Conservation (phyloP, 1,140 invertebrate genomes). For the Penaeus vannamei region DNA sequence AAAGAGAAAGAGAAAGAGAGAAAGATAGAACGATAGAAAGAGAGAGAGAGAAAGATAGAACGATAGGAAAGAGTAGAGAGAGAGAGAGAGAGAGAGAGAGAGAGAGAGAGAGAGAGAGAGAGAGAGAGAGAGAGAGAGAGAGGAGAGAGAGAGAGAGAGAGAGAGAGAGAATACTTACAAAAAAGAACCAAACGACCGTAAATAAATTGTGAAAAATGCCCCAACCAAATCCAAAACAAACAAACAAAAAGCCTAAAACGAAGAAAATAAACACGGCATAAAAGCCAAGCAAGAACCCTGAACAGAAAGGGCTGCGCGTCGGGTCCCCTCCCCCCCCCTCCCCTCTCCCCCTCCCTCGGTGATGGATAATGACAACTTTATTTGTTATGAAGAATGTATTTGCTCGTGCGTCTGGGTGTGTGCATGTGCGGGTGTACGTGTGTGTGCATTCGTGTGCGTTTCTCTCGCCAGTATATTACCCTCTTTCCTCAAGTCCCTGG, state of each 20-base stretch:
- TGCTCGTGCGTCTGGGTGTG: too few relatives aligned
- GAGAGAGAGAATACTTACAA: background rate
- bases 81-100: slow-evolving; percentile 28
- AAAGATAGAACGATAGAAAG: background rate
- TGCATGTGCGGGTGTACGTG: too few relatives aligned
- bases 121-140: background rate
- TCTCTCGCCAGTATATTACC: too few relatives aligned
- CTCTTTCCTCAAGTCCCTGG: too few relatives aligned
- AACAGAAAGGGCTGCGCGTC: too few relatives aligned
- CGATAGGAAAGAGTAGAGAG: background rate
- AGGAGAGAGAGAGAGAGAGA: background rate
- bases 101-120: slow-evolving; percentile 18
- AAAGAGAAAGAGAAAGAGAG: background rate
- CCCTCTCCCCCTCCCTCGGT: too few relatives aligned
- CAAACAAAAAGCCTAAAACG: background rate
- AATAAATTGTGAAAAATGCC: background rate
- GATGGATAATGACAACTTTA: too few relatives aligned
- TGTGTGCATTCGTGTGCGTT: too few relatives aligned
- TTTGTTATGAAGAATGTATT: too few relatives aligned
- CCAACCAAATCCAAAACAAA: background rate
- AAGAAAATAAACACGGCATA: background rate
- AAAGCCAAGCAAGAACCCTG: too few relatives aligned
- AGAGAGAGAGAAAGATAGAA: background rate
- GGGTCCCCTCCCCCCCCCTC: too few relatives aligned
- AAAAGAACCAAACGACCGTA: background rate